Evolutionary conservation across 2,113 vertebrate species (phyloP), one percentile per base, ranked within the genome.

Genomic region (Passer montanus): DNA sequence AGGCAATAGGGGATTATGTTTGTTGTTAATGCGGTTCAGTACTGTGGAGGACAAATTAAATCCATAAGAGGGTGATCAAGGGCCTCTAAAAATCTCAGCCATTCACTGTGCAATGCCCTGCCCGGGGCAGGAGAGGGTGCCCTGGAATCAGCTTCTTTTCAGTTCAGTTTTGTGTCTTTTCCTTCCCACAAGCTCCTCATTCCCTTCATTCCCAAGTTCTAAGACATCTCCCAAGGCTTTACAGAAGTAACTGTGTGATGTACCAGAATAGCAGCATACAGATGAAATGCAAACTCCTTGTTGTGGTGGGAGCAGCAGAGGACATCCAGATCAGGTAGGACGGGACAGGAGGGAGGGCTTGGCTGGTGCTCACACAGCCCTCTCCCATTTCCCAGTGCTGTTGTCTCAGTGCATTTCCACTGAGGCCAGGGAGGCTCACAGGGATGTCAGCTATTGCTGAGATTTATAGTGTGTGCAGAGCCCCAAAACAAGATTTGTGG

Each of bases 1-100:
- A 91, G 58, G 92, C 90, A 69, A 49, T 27, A 76, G 59, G 53
- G 79, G 82, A 93, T 96, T 96, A 92, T 59, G 60, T 84, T 86
- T 94, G 82, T 69, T 96, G 31, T 94, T 91, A 86, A 84, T 89
- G 73, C 0, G 4, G 55, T 35, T 86, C 46, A 66, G 80, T 53
- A 27, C 55, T 58, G 75, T 27, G 50, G 55, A 86, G 67, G 85
- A 76, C 46, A 62, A 66, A 74, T 69, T 7, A 47, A 58, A 52
- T 50, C 50, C 75, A 58, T 84, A 64, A 58, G 84, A 83, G 15
- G 19, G 17, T 73, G 53, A 84, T 53, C 26, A 68, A 80, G 79
- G 83, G 63, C 33, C 49, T 82, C 67, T 83, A 72, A 83, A 62
- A 60, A 76, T 56, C 82, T 62, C 63, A 88, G 20, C 69, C 28